Conservation (phyloP, 2,888 invertebrate genomes). For the Cephus rjabovi region DNA sequence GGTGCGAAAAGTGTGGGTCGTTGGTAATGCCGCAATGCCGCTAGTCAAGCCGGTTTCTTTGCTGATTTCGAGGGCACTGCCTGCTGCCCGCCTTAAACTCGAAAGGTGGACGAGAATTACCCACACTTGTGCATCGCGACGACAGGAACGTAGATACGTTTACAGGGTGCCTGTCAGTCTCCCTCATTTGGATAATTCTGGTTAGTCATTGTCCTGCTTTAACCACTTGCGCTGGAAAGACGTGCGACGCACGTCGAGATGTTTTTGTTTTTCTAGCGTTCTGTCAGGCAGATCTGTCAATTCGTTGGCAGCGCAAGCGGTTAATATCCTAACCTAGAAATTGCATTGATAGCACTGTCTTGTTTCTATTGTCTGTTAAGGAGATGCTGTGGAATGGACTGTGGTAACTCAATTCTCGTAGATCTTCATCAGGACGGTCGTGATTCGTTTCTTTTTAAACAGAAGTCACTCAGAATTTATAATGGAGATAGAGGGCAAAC, state of each 20-base stretch:
- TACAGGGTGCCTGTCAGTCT: background rate
- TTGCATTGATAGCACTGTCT: background rate
- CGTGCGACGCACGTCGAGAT: too few relatives aligned
- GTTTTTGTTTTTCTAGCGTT: too few relatives aligned
- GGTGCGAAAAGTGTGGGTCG: constrained; percentile 5
- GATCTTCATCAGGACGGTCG: background rate
- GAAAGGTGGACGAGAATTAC: constrained; percentile 6
- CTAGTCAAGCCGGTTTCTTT: constrained; percentile 31
- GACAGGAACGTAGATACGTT: background rate
- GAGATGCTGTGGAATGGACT: background rate
- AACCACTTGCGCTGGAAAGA: too few relatives aligned
- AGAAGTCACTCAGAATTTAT: background rate
- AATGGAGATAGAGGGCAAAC: background rate
- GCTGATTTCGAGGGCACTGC: constrained; percentile 33
- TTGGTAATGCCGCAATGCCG: constrained; percentile 19
- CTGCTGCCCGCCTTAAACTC: constrained; percentile 10
- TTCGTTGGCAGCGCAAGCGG: too few relatives aligned
- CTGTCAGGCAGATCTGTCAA: too few relatives aligned
- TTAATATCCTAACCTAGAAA: background rate
- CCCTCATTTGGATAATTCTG: background rate
- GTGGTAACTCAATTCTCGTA: background rate
- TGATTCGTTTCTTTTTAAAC: background rate
- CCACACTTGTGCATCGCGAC: background rate
- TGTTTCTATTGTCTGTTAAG: background rate
- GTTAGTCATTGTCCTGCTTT: background rate